A percentile compares a stretch with the other conserved stretches of the same genome.
These are phyloP conservation scores for Oophaga sylvatica DNA, from an alignment of 2,797 vertebrate species.

Conservation along the genomic window DNA sequence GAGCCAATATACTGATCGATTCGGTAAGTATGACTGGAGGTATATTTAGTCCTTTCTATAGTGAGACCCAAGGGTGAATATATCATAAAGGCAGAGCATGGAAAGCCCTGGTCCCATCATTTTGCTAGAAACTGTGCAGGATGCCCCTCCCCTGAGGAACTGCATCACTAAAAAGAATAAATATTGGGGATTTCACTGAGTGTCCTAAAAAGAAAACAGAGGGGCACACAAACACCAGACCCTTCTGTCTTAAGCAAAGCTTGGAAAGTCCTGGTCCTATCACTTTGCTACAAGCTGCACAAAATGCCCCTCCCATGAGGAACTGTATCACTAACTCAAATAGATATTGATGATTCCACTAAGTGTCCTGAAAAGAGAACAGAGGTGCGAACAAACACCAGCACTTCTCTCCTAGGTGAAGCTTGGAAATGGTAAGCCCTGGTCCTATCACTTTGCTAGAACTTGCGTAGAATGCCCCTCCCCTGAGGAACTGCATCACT, in stretches of 20 bases:
- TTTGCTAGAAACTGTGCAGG: neutral
- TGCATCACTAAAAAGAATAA: neutral
- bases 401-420: neutral
- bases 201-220: neutral
- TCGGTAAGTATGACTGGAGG: conserved; percentile 79
- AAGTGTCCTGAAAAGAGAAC: neutral
- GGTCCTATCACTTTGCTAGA: neutral
- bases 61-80: too few species aligned
- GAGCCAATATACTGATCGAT: conserved; percentile 83
- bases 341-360: too few species aligned
- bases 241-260: neutral
- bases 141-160: neutral
- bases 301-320: neutral
- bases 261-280: neutral
- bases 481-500: neutral
- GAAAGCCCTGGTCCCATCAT: too few species aligned
- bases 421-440: too few species aligned
- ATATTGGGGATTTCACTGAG: neutral
- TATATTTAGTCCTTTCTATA: neutral
- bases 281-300: neutral
- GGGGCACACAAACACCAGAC: too few species aligned
- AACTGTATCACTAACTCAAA: neutral
- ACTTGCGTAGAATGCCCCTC: neutral
- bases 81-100: too few species aligned
- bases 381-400: neutral